Conservation (phyloP, 1,140 invertebrate species). For the Cephus cinctus region DNA sequence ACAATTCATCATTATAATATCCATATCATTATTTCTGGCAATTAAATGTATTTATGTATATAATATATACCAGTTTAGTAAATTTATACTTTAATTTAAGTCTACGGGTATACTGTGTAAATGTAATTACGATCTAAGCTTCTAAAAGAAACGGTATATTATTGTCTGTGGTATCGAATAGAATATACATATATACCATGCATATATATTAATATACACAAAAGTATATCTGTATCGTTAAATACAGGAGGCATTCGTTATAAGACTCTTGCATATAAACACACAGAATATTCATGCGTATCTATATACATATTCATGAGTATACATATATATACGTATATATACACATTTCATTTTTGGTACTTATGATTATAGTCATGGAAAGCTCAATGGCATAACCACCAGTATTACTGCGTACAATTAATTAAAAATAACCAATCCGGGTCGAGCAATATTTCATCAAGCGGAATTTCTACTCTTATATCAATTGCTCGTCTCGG, state of each 20-base stretch:
- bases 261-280: no score
- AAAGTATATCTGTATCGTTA: no score
- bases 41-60: slow-evolving; percentile 17
- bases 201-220: slow-evolving; percentile 10
- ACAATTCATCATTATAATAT: slow-evolving; percentile 29
- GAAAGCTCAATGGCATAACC: slow-evolving; percentile 52
- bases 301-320: no score
- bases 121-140: slow-evolving; percentile 30
- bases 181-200: slow-evolving; percentile 25
- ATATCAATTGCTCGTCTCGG: slow-evolving; percentile 15
- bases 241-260: no score
- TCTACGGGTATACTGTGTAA: slow-evolving; percentile 31
- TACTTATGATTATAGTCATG: slow-evolving; percentile 36
- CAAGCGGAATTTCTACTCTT: no score
- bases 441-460: slow-evolving; percentile 4
- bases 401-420: slow-evolving; percentile 36
- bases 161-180: slow-evolving; percentile 53
- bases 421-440: slow-evolving; percentile 16
- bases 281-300: no score
- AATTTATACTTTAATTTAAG: slow-evolving; percentile 30
- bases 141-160: slow-evolving; percentile 52
- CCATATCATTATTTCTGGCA: slow-evolving; percentile 12
- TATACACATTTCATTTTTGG: slow-evolving; percentile 9
- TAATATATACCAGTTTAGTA: slow-evolving; percentile 28
- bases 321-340: slow-evolving; percentile 19